Conservation (phyloP, 2,888 invertebrate species). For the Heliconius ethilla region DNA sequence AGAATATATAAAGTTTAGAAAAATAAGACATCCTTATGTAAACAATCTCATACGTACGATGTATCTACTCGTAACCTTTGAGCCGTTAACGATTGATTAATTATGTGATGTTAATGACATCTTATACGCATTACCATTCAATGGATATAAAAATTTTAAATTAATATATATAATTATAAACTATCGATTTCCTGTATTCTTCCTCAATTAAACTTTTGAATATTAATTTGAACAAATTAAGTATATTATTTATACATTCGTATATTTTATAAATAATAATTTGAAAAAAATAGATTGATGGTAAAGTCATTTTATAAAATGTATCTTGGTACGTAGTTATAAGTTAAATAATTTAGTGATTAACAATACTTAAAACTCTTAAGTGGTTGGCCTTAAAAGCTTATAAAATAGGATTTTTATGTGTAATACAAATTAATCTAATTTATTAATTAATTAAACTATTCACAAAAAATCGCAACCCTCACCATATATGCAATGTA, state of each 20-base stretch:
- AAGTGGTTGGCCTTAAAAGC: background rate
- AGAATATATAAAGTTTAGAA: background rate
- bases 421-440: background rate
- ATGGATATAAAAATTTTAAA: background rate
- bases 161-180: slow-evolving; percentile 1
- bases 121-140: background rate
- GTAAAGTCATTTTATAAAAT: too few species aligned
- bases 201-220: slow-evolving; percentile 9
- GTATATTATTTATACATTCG: background rate
- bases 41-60: background rate
- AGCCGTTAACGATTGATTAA: slow-evolving; percentile 6
- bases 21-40: background rate
- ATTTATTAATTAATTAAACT: too few species aligned
- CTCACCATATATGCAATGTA: background rate
- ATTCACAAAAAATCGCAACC: background rate
- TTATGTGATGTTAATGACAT: slow-evolving; percentile 6
- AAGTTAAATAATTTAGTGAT: too few species aligned
- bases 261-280: background rate
- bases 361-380: background rate
- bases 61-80: slow-evolving; percentile 1
- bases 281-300: too few species aligned
- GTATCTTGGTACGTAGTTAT: too few species aligned
- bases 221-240: background rate
- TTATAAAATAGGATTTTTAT: background rate
- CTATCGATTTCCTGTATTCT: slow-evolving; percentile 4